phyloP scores from a whole-genome alignment of 35 echinoderm and acorn worm genomes.

The Eucidaris tribuloides region DNA sequence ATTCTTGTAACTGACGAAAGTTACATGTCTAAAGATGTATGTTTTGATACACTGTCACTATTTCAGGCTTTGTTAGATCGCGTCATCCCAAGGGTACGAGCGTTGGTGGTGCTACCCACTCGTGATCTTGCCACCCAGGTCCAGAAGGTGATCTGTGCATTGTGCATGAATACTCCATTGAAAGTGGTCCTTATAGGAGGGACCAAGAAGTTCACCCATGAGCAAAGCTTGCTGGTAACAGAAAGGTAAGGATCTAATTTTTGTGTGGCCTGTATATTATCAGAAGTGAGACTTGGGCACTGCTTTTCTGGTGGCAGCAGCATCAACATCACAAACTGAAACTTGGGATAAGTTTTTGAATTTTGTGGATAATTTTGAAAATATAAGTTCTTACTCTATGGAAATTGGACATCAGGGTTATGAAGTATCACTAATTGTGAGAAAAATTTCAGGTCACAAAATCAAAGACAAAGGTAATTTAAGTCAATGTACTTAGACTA shows the following conservation, averaged over 20 bases:
- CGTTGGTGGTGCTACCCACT: slow-evolving; percentile 86
- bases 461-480: too few relatives aligned
- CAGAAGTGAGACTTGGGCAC: too few relatives aligned
- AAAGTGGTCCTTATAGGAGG: slow-evolving; percentile 73
- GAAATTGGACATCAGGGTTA: too few relatives aligned
- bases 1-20: neutral
- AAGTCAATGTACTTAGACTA: too few relatives aligned
- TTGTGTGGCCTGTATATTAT: neutral
- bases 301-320: too few relatives aligned
- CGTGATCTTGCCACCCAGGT: slow-evolving; percentile 85
- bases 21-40: too few relatives aligned
- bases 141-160: slow-evolving; percentile 51
- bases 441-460: too few relatives aligned
- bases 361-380: neutral
- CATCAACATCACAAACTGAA: too few relatives aligned
- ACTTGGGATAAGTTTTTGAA: too few relatives aligned
- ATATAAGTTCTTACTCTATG: too few relatives aligned
- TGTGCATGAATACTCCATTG: slow-evolving; percentile 51
- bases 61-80: slow-evolving; percentile 67
- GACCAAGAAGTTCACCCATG: slow-evolving; percentile 60
- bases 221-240: slow-evolving; percentile 62
- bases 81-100: slow-evolving; percentile 51
- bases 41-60: too few relatives aligned
- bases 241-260: slow-evolving; percentile 40
- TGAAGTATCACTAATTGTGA: too few relatives aligned